Base-by-base conservation (phyloP, 2,888 invertebrate genomes). In the Perdita meconis region DNA sequence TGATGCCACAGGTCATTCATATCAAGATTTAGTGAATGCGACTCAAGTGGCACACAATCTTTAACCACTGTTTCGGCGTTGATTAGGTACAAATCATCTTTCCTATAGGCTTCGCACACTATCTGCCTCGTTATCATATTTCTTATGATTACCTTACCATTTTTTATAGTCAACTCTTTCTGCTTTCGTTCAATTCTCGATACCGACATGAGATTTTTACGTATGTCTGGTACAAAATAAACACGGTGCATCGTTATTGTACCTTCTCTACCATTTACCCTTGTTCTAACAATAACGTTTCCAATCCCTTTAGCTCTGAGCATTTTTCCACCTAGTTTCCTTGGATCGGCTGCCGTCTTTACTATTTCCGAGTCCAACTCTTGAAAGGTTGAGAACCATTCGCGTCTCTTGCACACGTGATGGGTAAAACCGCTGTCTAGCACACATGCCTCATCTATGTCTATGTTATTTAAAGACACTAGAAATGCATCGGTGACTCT, bases 281-380 rank as follows among this genome's bases (percentile, higher is more conserved):
- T n/a, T n/a, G n/a, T n/a, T n/a, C n/a, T n/a, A n/a, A n/a, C n/a
- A n/a, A n/a, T n/a, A n/a, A n/a, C n/a, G 10, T 61, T 34, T 0
- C 63, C 69, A 4, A 69, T 38, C 19, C 47, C 55, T 44, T 56
- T 40, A 0, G 69, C 69, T 47, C 26, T 36, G 13, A 53, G 19
- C 0, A 34, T 64, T 8, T n/a, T n/a, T n/a, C 42, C 55, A 24
- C 40, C 40, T 5, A 51, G 64, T 66, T 56, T 64, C 0, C 12
- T 30, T 12, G 72, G 55, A 1, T 73, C 60, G n/a, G 60, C 64
- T n/a, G 64, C 71, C 1, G 71, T 71, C 5, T 65, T 71, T 0
- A 71, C 56, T 13, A 19, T 2, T 6, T 71, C 57, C 0, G 36
- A 34, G 1, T 59, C 36, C 2, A 65, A 30, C 0, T 50, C 34